A percentile compares a stretch with the other conserved stretches of the same genome.
Conservation (phyloP, 1,140 invertebrate species). For the Drosophila pachea region DNA sequence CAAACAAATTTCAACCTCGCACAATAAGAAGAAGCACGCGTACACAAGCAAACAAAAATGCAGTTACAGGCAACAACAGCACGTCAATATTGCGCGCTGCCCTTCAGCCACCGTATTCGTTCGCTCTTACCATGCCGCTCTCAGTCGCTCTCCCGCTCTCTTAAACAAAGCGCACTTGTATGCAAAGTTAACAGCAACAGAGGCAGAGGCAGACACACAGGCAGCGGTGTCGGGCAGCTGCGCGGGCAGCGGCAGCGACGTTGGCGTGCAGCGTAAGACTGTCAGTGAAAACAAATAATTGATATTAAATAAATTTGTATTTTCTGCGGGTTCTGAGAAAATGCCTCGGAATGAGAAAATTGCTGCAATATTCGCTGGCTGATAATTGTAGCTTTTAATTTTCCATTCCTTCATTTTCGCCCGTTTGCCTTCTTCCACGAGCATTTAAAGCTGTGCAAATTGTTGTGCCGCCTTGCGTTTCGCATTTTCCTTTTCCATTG, state of each 20-base stretch:
- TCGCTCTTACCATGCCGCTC: conserved; percentile 3
- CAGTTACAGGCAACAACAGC: conserved; percentile 4
- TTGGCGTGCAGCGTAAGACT: conserved; percentile 9
- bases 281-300: conserved; percentile 18
- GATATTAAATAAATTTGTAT: conserved; percentile 14
- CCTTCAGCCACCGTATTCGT: neutral
- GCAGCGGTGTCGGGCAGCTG: neutral
- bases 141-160: neutral
- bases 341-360: conserved; percentile 1
- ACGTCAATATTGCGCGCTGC: conserved; percentile 7
- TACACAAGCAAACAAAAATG: conserved; percentile 6
- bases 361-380: neutral
- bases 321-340: conserved; percentile 13
- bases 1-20: conserved; percentile 22
- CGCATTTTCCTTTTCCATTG: conserved; percentile 12
- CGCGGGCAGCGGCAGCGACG: neutral
- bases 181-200: conserved; percentile 1
- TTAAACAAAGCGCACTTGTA: neutral
- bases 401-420: neutral
- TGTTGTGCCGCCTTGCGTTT: conserved; percentile 4
- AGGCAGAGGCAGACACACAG: too few relatives aligned
- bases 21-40: neutral
- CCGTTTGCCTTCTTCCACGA: neutral
- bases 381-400: conserved; percentile 5
- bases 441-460: conserved; percentile 5